phyloP scores from a whole-genome alignment of 2,888 invertebrate species.

The Agrochola circellaris region DNA sequence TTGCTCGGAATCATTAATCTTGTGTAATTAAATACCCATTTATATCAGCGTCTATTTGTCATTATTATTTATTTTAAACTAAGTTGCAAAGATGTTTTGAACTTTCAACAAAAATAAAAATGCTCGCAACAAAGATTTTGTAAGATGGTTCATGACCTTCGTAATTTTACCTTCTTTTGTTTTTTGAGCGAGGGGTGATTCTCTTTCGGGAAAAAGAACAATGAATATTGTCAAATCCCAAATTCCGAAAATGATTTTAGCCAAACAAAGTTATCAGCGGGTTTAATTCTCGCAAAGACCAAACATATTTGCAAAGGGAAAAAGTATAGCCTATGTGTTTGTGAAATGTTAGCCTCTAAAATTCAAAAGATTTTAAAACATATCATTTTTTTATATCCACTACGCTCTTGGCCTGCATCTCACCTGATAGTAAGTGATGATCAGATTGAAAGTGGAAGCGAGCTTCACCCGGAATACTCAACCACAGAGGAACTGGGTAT shows the following conservation, averaged over 20 bases:
- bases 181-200: not conserved
- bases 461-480: no score
- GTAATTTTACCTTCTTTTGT: not conserved
- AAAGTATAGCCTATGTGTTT: no score
- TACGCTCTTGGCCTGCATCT: no score
- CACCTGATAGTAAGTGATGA: no score
- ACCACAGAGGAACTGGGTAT: no score
- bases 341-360: not conserved
- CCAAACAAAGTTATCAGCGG: no score
- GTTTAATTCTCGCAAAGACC: no score
- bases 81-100: not conserved
- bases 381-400: no score
- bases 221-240: not conserved
- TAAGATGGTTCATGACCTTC: not conserved
- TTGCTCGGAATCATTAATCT: slow-evolving; percentile 48
- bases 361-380: not conserved
- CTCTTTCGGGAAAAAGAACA: not conserved
- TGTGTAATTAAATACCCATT: slow-evolving; percentile 42
- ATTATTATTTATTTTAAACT: slow-evolving; percentile 26
- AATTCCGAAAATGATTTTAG: not conserved
- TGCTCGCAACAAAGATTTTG: not conserved
- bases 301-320: not conserved
- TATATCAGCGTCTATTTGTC: slow-evolving; percentile 33
- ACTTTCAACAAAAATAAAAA: not conserved
- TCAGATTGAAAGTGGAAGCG: no score